Base-by-base conservation (phyloP, 2,888 invertebrate genomes). In the Elegia similella region DNA sequence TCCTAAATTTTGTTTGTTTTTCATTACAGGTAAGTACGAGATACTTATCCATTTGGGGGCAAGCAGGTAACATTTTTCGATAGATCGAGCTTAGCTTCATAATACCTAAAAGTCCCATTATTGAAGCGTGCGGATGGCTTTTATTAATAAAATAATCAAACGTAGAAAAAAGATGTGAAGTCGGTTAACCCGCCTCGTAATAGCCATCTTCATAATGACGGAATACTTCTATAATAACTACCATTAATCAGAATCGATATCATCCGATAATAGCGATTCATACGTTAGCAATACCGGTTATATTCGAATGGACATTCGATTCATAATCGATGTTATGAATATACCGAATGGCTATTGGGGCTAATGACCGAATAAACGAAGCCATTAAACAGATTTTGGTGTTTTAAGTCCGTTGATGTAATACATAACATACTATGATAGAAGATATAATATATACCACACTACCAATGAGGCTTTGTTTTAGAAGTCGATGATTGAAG, bases 21-120 rank as follows among this genome's bases (percentile, higher is more conserved):
- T 71, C 62, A 73, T 84, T 80, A 15, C 82, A 86, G 87, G 87
- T 87, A 86, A 86, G 87, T 86, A 68, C 64, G 67, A 50, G 70
- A 62, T 57, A 60, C 8, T 15, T 50, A 54, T 56, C 34, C 53
- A 44, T 16, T 29, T 13, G 15, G 43, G 29, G 10, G 5, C 7
- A 23, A 12, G 23, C 5, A 53, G 42, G 30, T 42, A 53, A 53
- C 59, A 55, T n/a, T n/a, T n/a, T 23, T 23, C 23, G 2, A 23
- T 23, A 23, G 23, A 23, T 5, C 23, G 2, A 23, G 23, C 23
- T 5, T 23, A 23, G 23, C 2, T 2, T 23, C 23, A 23, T 5
- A 23, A 23, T 2, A 23, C 23, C 23, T 5, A 23, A 23, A 23
- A 23, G n/a, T n/a, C n/a, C n/a, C n/a, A n/a, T n/a, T n/a, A n/a